Conservation (phyloP, 2,113 vertebrate genomes). For the Hippocampus mohnikei region DNA sequence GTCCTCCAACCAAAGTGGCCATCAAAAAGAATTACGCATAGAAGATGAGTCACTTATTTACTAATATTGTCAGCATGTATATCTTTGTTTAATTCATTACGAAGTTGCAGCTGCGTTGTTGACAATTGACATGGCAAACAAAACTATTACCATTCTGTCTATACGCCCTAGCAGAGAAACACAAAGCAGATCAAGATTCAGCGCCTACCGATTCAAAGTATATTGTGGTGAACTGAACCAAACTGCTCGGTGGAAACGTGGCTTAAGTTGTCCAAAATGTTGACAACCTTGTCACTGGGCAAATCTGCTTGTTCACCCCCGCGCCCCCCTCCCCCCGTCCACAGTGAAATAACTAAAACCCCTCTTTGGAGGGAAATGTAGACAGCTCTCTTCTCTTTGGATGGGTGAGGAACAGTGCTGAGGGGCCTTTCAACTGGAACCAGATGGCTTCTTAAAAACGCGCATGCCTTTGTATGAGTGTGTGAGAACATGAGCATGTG, state of each 20-base stretch:
- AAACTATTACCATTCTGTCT: too few relatives aligned
- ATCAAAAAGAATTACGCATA: too few relatives aligned
- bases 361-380: slow-evolving; percentile 53
- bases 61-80: too few relatives aligned
- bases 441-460: slow-evolving; percentile 72
- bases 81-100: too few relatives aligned
- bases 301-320: slow-evolving; percentile 28
- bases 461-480: slow-evolving; percentile 53
- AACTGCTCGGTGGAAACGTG: neutral
- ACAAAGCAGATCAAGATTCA: neutral
- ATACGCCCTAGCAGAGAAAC: too few relatives aligned
- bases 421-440: slow-evolving; percentile 72
- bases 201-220: neutral
- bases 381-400: slow-evolving; percentile 65
- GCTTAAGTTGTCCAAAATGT: slow-evolving; percentile 10
- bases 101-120: too few relatives aligned
- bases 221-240: neutral
- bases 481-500: slow-evolving; percentile 33
- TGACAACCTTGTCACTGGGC: slow-evolving; percentile 18
- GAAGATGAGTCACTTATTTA: too few relatives aligned
- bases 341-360: slow-evolving; percentile 25
- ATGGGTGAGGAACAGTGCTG: slow-evolving; percentile 52
- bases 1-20: too few relatives aligned
- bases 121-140: too few relatives aligned
- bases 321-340: slow-evolving; percentile 14